A percentile compares a stretch with the other conserved stretches of the same genome.
These are phyloP conservation scores for Pecten maximus DNA, from an alignment of 2,888 invertebrate genomes.

Conservation along the genomic window DNA sequence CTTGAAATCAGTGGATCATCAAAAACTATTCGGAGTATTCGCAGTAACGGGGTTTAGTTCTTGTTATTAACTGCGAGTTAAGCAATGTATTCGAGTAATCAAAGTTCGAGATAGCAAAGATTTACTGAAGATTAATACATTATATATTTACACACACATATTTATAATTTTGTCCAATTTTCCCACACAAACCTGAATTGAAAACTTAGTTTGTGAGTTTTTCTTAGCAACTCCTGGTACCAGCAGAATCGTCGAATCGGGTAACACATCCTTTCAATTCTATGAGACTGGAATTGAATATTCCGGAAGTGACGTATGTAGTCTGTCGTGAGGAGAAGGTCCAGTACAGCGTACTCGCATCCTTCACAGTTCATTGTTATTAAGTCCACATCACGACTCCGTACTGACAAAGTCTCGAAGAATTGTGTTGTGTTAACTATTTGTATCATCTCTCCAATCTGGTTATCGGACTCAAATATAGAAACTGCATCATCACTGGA, in stretches of 20 bases:
- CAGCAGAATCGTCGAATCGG: conserved; percentile 54
- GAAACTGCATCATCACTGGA: not conserved
- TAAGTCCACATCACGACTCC: conserved; percentile 50
- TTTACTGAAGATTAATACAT: too few species aligned
- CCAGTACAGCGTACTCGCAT: conserved; percentile 58
- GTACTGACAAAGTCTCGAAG: not conserved
- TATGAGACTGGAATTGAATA: conserved; percentile 59
- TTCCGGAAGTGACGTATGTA: conserved; percentile 54
- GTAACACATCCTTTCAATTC: conserved; percentile 38
- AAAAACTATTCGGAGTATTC: too few species aligned
- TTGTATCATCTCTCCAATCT: not conserved
- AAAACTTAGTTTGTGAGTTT: conserved; percentile 57
- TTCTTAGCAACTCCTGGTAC: conserved; percentile 54
- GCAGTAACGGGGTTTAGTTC: too few species aligned
- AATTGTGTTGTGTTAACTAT: not conserved
- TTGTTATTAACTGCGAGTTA: too few species aligned
- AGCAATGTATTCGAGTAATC: too few species aligned
- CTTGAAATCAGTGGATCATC: too few species aligned
- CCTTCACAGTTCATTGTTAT: conserved; percentile 60
- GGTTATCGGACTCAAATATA: not conserved
- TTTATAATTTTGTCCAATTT: too few species aligned
- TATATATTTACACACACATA: too few species aligned
- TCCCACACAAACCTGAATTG: conserved; percentile 60
- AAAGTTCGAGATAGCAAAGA: too few species aligned
- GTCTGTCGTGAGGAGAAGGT: conserved; percentile 49